Conservation (phyloP, 2,113 vertebrate species). For the Forbesichthys agassizii region DNA sequence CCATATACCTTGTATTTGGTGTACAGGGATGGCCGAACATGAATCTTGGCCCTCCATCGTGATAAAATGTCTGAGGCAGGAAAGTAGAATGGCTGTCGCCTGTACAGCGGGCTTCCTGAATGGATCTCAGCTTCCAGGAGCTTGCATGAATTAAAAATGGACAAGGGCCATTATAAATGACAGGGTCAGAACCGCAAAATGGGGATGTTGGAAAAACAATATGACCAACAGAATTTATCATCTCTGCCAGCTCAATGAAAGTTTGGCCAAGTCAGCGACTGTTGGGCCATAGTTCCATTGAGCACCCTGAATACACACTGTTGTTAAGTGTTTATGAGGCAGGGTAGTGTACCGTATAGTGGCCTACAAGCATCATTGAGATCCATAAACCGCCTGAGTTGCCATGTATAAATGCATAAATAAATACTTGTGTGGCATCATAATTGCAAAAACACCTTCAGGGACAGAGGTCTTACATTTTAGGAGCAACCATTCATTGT, state of each 20-base stretch:
- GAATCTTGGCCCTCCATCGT: constrained; percentile 30
- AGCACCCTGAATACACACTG: neutral
- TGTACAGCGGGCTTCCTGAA: constrained; percentile 49
- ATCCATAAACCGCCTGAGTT: too few species aligned
- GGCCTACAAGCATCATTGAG: too few species aligned
- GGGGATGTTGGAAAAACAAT: constrained; percentile 59
- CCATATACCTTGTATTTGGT: constrained; percentile 31
- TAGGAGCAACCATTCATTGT: constrained; percentile 17
- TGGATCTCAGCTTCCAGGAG: constrained; percentile 25
- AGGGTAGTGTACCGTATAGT: too few species aligned
- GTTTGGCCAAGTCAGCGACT: constrained; percentile 48
- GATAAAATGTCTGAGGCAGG: constrained; percentile 53
- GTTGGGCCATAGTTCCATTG: neutral
- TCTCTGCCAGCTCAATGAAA: constrained; percentile 49
- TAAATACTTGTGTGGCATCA: neutral
- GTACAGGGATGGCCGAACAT: constrained; percentile 37
- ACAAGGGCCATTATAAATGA: constrained; percentile 55
- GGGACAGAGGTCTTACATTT: constrained; percentile 7
- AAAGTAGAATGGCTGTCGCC: constrained; percentile 45
- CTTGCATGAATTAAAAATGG: constrained; percentile 59
- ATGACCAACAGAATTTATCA: constrained; percentile 55
- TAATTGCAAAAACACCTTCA: neutral
- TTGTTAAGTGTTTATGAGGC: neutral
- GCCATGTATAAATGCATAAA: too few species aligned
- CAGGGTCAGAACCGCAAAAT: constrained; percentile 55